A percentile compares a stretch with the other conserved stretches of the same genome.
Evolutionary conservation across 2,888 invertebrate genomes (phyloP).

Genomic region (Ochropleura plecta): DNA sequence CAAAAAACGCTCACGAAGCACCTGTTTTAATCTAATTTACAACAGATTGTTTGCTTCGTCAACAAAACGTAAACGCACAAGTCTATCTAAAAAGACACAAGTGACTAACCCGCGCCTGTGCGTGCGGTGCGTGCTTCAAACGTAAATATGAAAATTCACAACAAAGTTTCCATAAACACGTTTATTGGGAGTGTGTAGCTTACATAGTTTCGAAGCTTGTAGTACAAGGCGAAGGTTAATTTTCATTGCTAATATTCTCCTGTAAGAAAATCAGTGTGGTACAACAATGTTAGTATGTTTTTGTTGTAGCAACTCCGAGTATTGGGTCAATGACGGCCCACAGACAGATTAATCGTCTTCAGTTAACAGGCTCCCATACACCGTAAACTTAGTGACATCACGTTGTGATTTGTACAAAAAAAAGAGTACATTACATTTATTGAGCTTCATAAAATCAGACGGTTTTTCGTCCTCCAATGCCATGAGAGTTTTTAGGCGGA

Average conservation of each 20-base stretch:
- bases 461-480: constrained; percentile 26
- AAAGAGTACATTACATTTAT: constrained; percentile 31
- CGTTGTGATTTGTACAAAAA: constrained; percentile 39
- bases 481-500: constrained; percentile 35
- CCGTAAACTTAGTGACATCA: constrained; percentile 46
- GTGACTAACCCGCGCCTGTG: constrained; percentile 65
- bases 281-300: constrained; percentile 51
- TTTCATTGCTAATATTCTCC: constrained; percentile 66
- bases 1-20: constrained; percentile 7
- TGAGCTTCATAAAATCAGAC: constrained; percentile 35
- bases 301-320: constrained; percentile 43
- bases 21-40: constrained; percentile 19
- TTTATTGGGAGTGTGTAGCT: constrained; percentile 68
- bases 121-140: constrained; percentile 81
- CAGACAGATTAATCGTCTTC: constrained; percentile 57
- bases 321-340: constrained; percentile 64
- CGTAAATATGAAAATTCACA: constrained; percentile 82
- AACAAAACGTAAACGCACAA: constrained; percentile 49
- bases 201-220: constrained; percentile 64
- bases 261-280: constrained; percentile 57
- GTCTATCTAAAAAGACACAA: constrained; percentile 63
- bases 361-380: constrained; percentile 31
- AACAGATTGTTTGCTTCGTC: constrained; percentile 22
- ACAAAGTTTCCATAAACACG: constrained; percentile 78
- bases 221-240: constrained; percentile 77